A percentile compares a stretch with the other conserved stretches of the same genome.
phyloP scores from a whole-genome alignment of 2,888 invertebrate species.

The Yponomeuta sedellus region DNA sequence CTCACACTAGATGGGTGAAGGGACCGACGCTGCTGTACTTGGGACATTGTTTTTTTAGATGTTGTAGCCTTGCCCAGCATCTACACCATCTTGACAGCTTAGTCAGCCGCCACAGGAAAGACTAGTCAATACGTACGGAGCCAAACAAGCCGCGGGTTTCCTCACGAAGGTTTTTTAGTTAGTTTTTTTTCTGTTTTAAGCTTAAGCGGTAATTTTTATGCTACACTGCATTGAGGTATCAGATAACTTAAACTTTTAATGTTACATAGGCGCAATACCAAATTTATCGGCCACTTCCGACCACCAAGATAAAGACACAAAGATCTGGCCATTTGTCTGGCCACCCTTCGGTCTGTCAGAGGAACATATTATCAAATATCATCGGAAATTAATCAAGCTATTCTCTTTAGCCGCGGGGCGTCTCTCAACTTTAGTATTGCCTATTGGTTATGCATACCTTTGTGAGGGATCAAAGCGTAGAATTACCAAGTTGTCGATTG shows the following conservation, averaged over 20 bases:
- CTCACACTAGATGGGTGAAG: too few relatives aligned
- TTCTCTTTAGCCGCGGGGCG: not conserved
- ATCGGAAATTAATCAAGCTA: slow-evolving; percentile 65
- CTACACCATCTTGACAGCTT: too few relatives aligned
- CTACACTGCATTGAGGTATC: not conserved
- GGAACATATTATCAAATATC: slow-evolving; percentile 65
- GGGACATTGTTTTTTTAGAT: too few relatives aligned
- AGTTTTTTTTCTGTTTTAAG: not conserved
- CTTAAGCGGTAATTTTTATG: too few relatives aligned
- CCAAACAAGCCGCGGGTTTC: too few relatives aligned
- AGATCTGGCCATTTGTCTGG: slow-evolving; percentile 67
- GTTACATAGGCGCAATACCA: slow-evolving; percentile 10
- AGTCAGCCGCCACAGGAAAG: too few relatives aligned
- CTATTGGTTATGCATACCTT: slow-evolving; percentile 7
- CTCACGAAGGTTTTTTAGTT: too few relatives aligned
- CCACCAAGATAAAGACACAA: slow-evolving; percentile 41
- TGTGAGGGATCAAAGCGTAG: not conserved
- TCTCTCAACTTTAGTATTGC: not conserved
- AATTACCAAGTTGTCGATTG: not conserved
- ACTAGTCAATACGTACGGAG: too few relatives aligned
- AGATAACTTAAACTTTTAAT: not conserved
- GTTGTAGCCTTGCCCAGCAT: too few relatives aligned
- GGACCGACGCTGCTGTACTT: too few relatives aligned
- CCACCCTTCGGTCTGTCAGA: slow-evolving; percentile 53
- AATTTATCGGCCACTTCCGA: slow-evolving; percentile 26